Base-by-base conservation (phyloP, 2,113 vertebrate species). In the Microcebus griseorufus region DNA sequence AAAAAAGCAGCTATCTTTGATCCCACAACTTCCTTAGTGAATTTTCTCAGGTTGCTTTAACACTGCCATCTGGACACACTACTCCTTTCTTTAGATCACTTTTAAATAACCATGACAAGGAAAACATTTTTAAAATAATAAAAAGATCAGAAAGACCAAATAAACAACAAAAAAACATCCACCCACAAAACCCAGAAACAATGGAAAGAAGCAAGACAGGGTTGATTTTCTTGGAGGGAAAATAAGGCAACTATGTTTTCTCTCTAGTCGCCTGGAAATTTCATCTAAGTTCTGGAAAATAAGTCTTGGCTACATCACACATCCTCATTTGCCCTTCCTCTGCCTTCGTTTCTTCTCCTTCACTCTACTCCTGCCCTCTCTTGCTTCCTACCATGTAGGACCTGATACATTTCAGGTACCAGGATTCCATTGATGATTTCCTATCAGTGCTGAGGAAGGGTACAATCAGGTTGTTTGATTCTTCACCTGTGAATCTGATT, bases 191-290 rank as follows among this genome's bases (percentile, higher is more conserved):
- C 6, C 29, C 39, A 76, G 67, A 79, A 88, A 96, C 67, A 97
- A 91, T 91, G 62, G 85, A 94, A 75, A 97, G 60, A 86, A 95
- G 32, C 2, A 73, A 93, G 45, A 53, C 10, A 37, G n/a, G 9
- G 6, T 11, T 86, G 85, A 83, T 90, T 95, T 78, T 96, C 85
- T 79, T 78, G 89, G 39, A 58, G 2, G 58, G n/a, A 75, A 96
- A 94, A 48, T 4, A 16, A 64, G 62, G 27, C 25, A 11, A 64
- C 62, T 64, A 29, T 64, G 10, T 64, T 62, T 64, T 64, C 25
- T 12, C 12, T 64, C 62, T 2, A 37, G 14, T 27, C 58, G 55
- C 62, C 45, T 75, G 39, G 32, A 85, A 34, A 78, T 79, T 94
- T 88, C 12, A 9, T 62, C 45, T 92, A 51, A 25, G 10, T 64